These are phyloP conservation scores for Calcarius lapponicus DNA, from an alignment of 2,797 vertebrate genomes.

Conservation along the genomic window DNA sequence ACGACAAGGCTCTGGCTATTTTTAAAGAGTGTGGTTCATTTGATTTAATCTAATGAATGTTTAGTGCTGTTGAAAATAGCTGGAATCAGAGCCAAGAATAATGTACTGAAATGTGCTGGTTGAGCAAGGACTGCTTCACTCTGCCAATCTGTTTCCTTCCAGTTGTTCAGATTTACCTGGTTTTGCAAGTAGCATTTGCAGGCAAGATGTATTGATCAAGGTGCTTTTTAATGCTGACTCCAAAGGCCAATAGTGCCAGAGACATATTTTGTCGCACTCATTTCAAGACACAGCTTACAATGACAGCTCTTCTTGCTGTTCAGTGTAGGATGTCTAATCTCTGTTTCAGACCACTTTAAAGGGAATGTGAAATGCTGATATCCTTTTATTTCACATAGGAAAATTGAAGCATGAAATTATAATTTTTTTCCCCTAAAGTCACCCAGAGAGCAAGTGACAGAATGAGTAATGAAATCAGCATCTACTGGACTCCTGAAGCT, in stretches of 20 bases:
- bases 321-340: background rate
- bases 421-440: background rate
- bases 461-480: background rate
- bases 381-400: background rate
- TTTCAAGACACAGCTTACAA: background rate
- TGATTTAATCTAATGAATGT: constrained; percentile 63
- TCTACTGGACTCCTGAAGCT: background rate
- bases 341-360: background rate
- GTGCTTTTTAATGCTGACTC: background rate
- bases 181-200: background rate
- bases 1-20: constrained; percentile 34
- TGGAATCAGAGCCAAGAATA: constrained; percentile 60
- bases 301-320: background rate
- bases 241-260: background rate
- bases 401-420: background rate
- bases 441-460: background rate
- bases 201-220: background rate
- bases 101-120: constrained; percentile 50
- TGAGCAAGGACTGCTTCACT: constrained; percentile 12
- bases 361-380: background rate
- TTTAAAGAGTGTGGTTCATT: constrained; percentile 58
- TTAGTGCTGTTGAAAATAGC: constrained; percentile 58
- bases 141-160: background rate
- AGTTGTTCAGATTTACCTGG: constrained; percentile 30
- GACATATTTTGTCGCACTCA: background rate